A percentile compares a stretch with the other conserved stretches of the same genome.
These are phyloP conservation scores for Caerostris darwini DNA, from an alignment of 1,140 invertebrate species.

Conservation along the genomic window DNA sequence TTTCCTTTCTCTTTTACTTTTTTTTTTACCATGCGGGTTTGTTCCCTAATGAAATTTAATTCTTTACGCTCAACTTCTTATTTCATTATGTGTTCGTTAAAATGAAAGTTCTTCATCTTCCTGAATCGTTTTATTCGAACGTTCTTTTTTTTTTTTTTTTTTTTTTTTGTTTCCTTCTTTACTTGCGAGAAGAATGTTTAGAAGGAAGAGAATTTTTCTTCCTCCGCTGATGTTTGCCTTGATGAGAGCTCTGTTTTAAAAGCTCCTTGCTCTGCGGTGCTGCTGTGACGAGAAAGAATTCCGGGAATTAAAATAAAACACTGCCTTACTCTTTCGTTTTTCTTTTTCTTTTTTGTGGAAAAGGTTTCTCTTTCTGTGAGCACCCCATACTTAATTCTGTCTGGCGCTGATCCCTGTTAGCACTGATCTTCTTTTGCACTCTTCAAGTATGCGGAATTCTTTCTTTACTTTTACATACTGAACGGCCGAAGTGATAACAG, in stretches of 20 bases:
- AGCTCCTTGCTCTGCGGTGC: background rate
- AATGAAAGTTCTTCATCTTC: constrained; percentile 31
- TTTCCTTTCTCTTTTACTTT: background rate
- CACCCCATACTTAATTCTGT: too few species aligned
- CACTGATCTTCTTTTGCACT: too few species aligned
- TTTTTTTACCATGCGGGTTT: background rate
- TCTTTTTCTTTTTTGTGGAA: too few species aligned
- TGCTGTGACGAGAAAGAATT: constrained; percentile 16
- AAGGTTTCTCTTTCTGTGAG: too few species aligned
- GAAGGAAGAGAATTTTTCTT: constrained; percentile 40
- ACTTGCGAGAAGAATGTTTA: constrained; percentile 48
- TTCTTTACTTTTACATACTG: too few species aligned
- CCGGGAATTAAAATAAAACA: constrained; percentile 7
- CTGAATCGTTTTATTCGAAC: constrained; percentile 26
- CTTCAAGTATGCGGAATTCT: too few species aligned
- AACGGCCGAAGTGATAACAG: too few species aligned
- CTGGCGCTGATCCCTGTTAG: too few species aligned
- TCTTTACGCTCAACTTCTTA: constrained; percentile 47
- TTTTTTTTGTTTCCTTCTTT: background rate
- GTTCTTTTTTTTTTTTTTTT: too few species aligned
- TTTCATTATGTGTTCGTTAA: constrained; percentile 59
- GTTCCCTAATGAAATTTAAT: constrained; percentile 67
- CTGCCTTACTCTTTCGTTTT: background rate
- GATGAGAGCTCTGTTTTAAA: constrained; percentile 29
- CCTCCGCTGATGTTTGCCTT: background rate